Conservation (phyloP, 2,113 vertebrate species). For the Microcebus lehilahytsara region DNA sequence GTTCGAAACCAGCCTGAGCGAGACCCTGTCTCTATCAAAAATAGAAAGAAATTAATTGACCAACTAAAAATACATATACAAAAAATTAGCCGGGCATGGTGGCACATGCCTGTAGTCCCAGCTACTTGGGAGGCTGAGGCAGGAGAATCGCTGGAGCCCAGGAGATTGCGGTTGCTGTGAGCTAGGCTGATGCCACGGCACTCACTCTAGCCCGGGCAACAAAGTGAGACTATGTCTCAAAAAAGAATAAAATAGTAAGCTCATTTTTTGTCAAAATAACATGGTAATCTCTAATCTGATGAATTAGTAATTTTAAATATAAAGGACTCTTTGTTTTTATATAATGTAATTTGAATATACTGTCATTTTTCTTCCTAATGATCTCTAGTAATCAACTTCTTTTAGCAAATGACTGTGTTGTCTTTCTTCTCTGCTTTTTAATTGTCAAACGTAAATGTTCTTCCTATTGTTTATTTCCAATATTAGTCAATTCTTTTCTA, state of each 20-base stretch:
- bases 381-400: not conserved
- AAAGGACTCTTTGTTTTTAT: not conserved
- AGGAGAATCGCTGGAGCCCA: too few species aligned
- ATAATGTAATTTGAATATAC: not conserved
- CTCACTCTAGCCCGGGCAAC: too few species aligned
- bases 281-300: not conserved
- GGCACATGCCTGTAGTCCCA: too few species aligned
- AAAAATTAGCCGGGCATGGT: too few species aligned
- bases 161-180: too few species aligned
- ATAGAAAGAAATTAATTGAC: too few species aligned
- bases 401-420: not conserved
- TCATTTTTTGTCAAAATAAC: constrained; percentile 40
- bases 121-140: too few species aligned
- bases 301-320: not conserved
- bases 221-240: too few species aligned
- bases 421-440: not conserved
- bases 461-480: not conserved
- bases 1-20: too few species aligned
- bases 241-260: not conserved
- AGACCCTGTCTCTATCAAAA: too few species aligned
- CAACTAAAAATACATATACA: too few species aligned
- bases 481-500: not conserved
- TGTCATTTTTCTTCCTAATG: constrained; percentile 16
- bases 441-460: not conserved
- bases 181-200: too few species aligned